A percentile compares a stretch with the other conserved stretches of the same genome.
These are phyloP conservation scores for Pyrgus malvae DNA, from an alignment of 2,888 invertebrate species.

Conservation along the genomic window DNA sequence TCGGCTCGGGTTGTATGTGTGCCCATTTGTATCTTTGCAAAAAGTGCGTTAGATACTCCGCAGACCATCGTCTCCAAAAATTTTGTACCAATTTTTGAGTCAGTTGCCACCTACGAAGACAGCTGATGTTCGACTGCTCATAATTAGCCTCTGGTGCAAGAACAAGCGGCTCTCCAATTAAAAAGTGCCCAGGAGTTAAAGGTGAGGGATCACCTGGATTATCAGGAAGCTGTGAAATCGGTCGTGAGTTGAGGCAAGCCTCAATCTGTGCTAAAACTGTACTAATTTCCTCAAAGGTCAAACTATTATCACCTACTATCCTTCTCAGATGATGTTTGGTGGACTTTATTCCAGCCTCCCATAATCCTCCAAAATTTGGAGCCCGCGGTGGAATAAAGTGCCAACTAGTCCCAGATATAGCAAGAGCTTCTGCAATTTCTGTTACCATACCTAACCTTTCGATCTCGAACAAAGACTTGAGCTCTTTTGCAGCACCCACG, in stretches of 20 bases:
- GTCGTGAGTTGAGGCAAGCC: slow-evolving; percentile 33
- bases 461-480: slow-evolving; percentile 10
- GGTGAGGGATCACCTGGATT: slow-evolving; percentile 12
- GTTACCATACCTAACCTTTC: neutral
- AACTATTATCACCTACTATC: slow-evolving; percentile 22
- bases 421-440: slow-evolving; percentile 6
- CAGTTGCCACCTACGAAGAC: slow-evolving; percentile 25
- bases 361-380: slow-evolving; percentile 30
- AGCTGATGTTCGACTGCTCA: slow-evolving; percentile 13
- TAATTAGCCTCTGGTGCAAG: slow-evolving; percentile 19
- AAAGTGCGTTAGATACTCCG: neutral
- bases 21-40: slow-evolving; percentile 4
- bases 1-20: neutral
- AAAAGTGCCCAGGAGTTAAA: slow-evolving; percentile 30
- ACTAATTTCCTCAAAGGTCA: slow-evolving; percentile 31
- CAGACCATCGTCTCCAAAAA: slow-evolving; percentile 5
- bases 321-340: slow-evolving; percentile 28
- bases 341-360: slow-evolving; percentile 26
- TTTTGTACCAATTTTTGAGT: slow-evolving; percentile 17
- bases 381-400: slow-evolving; percentile 34
- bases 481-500: slow-evolving; percentile 30
- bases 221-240: slow-evolving; percentile 18
- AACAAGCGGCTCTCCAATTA: slow-evolving; percentile 28
- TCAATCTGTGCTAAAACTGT: slow-evolving; percentile 33
- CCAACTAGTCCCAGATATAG: slow-evolving; percentile 22